Conservation (phyloP, 2,888 invertebrate species). For the Uropetala carovei region DNA sequence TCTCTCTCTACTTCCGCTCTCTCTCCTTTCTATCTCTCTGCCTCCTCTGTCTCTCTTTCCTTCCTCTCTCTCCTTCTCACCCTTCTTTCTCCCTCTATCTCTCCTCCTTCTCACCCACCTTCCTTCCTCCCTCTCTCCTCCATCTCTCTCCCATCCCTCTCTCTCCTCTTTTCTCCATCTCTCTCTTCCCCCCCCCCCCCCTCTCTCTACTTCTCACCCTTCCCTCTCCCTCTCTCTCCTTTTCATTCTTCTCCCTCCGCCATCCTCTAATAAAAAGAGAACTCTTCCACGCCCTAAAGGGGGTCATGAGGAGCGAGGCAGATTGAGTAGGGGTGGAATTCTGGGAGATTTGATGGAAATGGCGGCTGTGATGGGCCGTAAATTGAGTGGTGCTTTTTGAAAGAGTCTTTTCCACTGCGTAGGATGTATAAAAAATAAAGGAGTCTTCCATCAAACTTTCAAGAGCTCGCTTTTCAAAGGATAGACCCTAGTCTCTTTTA, state of each 20-base stretch:
- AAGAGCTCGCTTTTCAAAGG: background rate
- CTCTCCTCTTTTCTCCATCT: background rate
- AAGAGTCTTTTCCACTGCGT: constrained; percentile 39
- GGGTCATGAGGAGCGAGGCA: constrained; percentile 1
- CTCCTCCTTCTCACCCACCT: too few relatives aligned
- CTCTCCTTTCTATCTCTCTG: too few relatives aligned
- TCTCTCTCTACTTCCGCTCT: too few relatives aligned
- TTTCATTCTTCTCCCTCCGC: background rate
- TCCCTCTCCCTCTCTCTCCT: background rate
- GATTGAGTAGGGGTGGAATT: background rate
- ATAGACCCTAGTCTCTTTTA: background rate
- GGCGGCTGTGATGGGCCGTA: constrained; percentile 57
- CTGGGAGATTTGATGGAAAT: constrained; percentile 44
- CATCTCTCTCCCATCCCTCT: background rate
- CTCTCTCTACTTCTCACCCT: background rate
- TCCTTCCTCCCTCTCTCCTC: too few relatives aligned
- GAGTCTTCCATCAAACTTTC: constrained; percentile 27
- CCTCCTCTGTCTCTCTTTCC: too few relatives aligned
- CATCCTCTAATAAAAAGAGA: too few relatives aligned
- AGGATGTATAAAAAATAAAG: background rate
- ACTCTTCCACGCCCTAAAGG: background rate
- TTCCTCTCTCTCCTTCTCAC: background rate
- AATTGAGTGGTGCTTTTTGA: constrained; percentile 49
- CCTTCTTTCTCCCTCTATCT: background rate
- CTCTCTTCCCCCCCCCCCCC: background rate